Conservation (phyloP, 2,888 invertebrate species). For the Hyles lineata region DNA sequence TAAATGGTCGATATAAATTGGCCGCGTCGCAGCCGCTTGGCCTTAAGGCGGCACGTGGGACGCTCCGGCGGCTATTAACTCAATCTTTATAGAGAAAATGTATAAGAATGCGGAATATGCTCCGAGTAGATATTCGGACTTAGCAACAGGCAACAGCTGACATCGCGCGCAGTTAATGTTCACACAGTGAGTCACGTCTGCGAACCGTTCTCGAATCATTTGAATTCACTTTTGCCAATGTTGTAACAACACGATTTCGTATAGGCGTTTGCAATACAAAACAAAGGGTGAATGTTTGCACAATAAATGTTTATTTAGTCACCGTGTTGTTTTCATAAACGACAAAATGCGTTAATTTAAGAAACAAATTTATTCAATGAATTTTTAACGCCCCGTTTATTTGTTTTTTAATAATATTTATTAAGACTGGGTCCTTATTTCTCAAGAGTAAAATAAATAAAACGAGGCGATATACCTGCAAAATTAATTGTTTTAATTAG, state of each 20-base stretch:
- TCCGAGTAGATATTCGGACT: conserved; percentile 50
- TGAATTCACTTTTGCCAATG: neutral
- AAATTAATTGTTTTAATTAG: neutral
- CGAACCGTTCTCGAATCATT: neutral
- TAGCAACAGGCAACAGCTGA: conserved; percentile 55
- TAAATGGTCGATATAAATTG: conserved; percentile 39
- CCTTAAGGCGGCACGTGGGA: conserved; percentile 71
- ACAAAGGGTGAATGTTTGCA: neutral
- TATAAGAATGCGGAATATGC: conserved; percentile 68
- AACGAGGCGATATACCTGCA: neutral
- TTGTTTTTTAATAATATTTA: neutral
- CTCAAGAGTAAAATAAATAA: neutral
- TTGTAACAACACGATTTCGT: conserved; percentile 2
- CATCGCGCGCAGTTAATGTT: conserved; percentile 36
- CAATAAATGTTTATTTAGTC: conserved; percentile 1
- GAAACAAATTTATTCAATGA: neutral
- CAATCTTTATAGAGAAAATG: conserved; percentile 68
- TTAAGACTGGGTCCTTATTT: neutral
- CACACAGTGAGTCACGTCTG: conserved; percentile 32
- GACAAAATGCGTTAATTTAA: neutral
- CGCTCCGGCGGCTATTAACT: conserved; percentile 65
- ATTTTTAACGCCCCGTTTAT: neutral
- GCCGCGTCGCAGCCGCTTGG: conserved; percentile 43
- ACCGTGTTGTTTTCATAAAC: neutral
- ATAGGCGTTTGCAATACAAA: conserved; percentile 4